Base-by-base conservation (phyloP, 92 coral and sea anemone genomes). In the Ricordea florida region DNA sequence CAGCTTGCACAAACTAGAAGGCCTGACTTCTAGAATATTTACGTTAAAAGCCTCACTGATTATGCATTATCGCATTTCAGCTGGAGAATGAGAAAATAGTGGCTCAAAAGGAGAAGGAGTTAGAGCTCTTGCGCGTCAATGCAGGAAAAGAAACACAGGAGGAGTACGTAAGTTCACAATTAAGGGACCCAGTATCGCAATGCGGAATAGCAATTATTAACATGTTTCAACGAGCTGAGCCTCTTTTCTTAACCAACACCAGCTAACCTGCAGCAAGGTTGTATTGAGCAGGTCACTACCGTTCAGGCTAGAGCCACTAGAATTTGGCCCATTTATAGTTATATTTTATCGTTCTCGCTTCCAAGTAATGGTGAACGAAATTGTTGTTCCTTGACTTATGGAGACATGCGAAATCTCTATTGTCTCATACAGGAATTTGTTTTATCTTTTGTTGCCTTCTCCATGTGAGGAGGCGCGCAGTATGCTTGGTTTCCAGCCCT, bases 11-110 rank as follows among this genome's bases (percentile, higher is more conserved):
- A n/a, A 8, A 15, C 10, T 44, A 15, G 50, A 20, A 9, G 15
- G 16, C 21, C 3, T 44, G 15, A 44, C 50, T 3, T 7, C 15
- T 44, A 8, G 2, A 20, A 8, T 3, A 1, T 44, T 3, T 8
- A 7, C 23, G 2, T 11, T 2, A 8, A 4, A 10, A 26, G 3
- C 4, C 26, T 4, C 14, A 9, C 29, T 53, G 16, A 10, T 25
- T 40, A 15, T 3, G 22, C 28, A 9, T 50, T 27, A 27, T 56
- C 21, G n/a, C 1, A 25, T 17, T 57, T 17, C 53, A 93, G 99
- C 65, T 90, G 78, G 99, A 96, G 76, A 96, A 96, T 60, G 99
- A 96, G 62, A 84, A 79, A 50, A 96, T 96, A 50, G 93, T 96
- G 51, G 99, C 97, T 11, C 99, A 96, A 46, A 96, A 96, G 47